Conservation (phyloP, 2,797 vertebrate genomes). For the Mionectes olivaceus region DNA sequence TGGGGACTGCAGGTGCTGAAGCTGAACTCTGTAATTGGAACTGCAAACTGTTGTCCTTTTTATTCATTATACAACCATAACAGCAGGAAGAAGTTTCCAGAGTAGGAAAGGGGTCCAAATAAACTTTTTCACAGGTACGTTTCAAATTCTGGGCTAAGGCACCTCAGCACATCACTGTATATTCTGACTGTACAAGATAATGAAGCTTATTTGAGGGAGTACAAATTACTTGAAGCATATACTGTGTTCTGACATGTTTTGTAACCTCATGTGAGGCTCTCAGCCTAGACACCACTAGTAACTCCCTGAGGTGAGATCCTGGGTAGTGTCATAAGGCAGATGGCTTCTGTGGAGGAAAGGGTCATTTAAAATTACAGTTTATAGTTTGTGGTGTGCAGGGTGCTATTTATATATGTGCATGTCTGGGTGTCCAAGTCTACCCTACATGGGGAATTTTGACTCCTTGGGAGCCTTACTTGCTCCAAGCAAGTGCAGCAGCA, state of each 20-base stretch:
- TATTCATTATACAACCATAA: background rate
- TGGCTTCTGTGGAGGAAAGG: background rate
- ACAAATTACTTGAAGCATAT: background rate
- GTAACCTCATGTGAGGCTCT: background rate
- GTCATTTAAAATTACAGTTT: background rate
- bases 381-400: background rate
- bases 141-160: background rate
- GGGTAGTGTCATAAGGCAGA: background rate
- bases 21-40: conserved; percentile 14
- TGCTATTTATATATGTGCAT: background rate
- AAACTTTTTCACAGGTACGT: background rate
- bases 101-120: background rate
- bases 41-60: background rate
- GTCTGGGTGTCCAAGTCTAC: background rate
- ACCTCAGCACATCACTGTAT: background rate
- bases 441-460: background rate
- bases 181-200: background rate
- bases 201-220: background rate
- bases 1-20: background rate
- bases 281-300: background rate
- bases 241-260: background rate
- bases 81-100: background rate
- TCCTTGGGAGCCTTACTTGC: background rate
- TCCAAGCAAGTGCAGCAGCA: background rate
- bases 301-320: background rate